A percentile compares a stretch with the other conserved stretches of the same genome.
Conservation (phyloP, 2,113 vertebrate species). For the Thymallus thymallus region DNA sequence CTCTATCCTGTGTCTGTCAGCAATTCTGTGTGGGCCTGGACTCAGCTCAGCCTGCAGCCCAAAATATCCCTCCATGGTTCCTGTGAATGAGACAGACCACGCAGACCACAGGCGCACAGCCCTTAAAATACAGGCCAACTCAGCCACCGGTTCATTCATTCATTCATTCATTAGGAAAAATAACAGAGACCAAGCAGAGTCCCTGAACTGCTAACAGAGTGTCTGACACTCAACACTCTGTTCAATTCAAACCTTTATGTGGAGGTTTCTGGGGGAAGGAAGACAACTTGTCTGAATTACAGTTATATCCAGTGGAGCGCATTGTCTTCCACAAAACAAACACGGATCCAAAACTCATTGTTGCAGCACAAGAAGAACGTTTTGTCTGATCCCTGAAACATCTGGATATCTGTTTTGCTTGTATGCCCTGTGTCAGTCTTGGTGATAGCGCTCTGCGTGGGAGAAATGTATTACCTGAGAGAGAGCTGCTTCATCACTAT, state of each 20-base stretch:
- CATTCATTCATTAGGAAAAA: slow-evolving; percentile 57
- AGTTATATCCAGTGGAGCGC: neutral
- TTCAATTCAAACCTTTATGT: neutral
- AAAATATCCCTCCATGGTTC: slow-evolving; percentile 70
- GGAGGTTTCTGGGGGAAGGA: neutral
- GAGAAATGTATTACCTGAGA: slow-evolving; percentile 62
- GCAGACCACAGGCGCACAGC: slow-evolving; percentile 67
- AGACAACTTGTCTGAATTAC: neutral
- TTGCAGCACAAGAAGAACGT: neutral
- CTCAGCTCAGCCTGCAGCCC: slow-evolving; percentile 64
- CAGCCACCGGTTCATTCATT: slow-evolving; percentile 51
- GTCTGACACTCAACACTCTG: neutral
- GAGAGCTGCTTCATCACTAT: slow-evolving; percentile 53
- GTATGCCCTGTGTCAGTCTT: slow-evolving; percentile 15
- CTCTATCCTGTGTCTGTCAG: slow-evolving; percentile 61
- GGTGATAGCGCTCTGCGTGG: slow-evolving; percentile 40
- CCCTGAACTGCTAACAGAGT: neutral
- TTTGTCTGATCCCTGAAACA: slow-evolving; percentile 29
- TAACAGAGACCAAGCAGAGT: neutral
- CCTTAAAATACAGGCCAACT: slow-evolving; percentile 65
- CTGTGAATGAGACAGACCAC: slow-evolving; percentile 64
- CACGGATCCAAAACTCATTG: neutral
- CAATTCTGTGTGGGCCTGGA: slow-evolving; percentile 74
- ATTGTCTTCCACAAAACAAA: neutral
- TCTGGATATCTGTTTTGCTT: slow-evolving; percentile 19